These are phyloP conservation scores for Pangasius mekongensis DNA, from an alignment of 2,797 vertebrate species.

Conservation along the genomic window DNA sequence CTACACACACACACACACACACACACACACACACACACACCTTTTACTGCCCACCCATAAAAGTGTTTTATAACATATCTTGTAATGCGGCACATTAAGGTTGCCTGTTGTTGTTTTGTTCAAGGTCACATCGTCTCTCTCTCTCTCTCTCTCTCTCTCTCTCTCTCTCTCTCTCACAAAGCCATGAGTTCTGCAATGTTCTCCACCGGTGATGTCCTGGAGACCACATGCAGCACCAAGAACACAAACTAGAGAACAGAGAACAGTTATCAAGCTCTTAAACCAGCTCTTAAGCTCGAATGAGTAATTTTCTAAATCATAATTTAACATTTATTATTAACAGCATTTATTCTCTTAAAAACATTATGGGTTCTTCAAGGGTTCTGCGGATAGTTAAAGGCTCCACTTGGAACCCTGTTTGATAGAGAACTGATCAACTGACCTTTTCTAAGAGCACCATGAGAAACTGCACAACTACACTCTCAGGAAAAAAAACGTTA, in stretches of 20 bases:
- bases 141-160: slow-evolving; percentile 22
- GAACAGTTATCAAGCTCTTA: too few relatives aligned
- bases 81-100: slow-evolving; percentile 82
- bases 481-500: neutral
- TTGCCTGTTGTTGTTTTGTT: slow-evolving; percentile 78
- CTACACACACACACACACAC: slow-evolving; percentile 37
- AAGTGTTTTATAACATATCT: slow-evolving; percentile 82
- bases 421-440: neutral
- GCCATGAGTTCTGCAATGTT: neutral
- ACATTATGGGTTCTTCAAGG: neutral
- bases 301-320: neutral
- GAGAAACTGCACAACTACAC: neutral
- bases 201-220: neutral
- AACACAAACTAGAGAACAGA: neutral
- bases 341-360: neutral
- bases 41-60: slow-evolving; percentile 78
- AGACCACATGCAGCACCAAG: neutral
- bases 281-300: neutral
- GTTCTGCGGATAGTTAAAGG: neutral
- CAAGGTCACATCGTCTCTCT: slow-evolving; percentile 74
- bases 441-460: neutral
- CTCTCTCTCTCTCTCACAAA: neutral
- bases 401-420: neutral
- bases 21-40: slow-evolving; percentile 31
- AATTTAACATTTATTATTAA: too few relatives aligned